Base-by-base conservation (phyloP, 2,888 invertebrate genomes). In the Ennomos erosarius region DNA sequence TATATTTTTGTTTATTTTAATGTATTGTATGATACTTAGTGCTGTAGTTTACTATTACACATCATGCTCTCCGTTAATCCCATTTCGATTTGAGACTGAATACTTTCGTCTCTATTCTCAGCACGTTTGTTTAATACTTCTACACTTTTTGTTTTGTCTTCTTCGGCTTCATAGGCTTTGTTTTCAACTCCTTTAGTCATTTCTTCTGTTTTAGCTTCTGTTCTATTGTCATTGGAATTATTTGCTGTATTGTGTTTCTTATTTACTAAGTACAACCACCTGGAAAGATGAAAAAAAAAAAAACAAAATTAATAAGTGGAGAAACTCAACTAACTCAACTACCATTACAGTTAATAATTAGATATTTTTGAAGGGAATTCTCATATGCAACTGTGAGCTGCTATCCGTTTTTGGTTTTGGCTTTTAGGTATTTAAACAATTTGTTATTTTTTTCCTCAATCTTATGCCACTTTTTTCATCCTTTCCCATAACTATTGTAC, bases 191-290 rank as follows among this genome's bases (percentile, higher is more conserved):
- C 92, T 10, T 81, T 82, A 3, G 59, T 13, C 54, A 70, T 68
- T 13, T 74, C 76, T n/a, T 62, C 65, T 38, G 64, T 62, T 75
- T 80, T 76, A 34, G 71, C 70, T 50, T 72, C 77, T 45, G 68
- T 69, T 65, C 62, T 82, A 46, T 68, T 81, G 45, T 70, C 69
- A 35, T 71, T 71, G 59, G 58, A 58, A 59, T 75, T 70, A 51
- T 72, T 60, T 64, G 75, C 67, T 59, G 72, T 71, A 26, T 63
- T 73, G 54, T 95, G 94, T 73, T 93, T 94, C 72, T 94, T 94
- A 73, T 95, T 94, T 50, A 95, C 95, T 66, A 93, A 84, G 80
- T 95, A 95, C 82, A 96, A 90, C 95, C 95, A 96, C 55, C 95
- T 95, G 82, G 51, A 91, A 92, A 34, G 0, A n/a, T n/a, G n/a